These are phyloP conservation scores for Dissostichus mawsoni DNA, from an alignment of 2,113 vertebrate genomes.

Conservation along the genomic window DNA sequence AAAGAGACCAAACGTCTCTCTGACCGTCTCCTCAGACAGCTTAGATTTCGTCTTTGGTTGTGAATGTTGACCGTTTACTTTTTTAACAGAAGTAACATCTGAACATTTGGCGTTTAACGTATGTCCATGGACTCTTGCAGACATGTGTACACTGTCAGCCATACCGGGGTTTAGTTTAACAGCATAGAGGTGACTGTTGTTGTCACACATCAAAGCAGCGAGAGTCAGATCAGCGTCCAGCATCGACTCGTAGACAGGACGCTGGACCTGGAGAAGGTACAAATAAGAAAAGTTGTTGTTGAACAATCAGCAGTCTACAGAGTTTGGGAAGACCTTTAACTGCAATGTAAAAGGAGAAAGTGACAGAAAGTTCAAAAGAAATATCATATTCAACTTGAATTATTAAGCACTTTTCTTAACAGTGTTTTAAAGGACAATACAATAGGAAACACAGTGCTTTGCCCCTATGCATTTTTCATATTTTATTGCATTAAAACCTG, in stretches of 20 bases:
- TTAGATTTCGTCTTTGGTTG: slow-evolving; percentile 38
- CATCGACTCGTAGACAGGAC: slow-evolving; percentile 82
- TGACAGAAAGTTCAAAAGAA: background rate
- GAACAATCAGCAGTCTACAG: background rate
- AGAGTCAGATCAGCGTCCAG: slow-evolving; percentile 86
- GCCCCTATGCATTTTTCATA: no score
- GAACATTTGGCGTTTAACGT: background rate
- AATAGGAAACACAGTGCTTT: no score
- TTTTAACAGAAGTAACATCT: background rate
- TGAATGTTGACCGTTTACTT: background rate
- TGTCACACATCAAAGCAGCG: slow-evolving; percentile 84
- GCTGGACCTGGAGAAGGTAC: slow-evolving; percentile 83
- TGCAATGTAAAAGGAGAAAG: background rate
- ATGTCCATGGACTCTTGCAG: slow-evolving; percentile 45
- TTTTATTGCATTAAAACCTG: no score
- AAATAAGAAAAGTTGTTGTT: background rate
- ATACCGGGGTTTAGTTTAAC: slow-evolving; percentile 36
- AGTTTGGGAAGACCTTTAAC: background rate
- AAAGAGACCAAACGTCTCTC: slow-evolving; percentile 80
- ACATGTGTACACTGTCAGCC: background rate
- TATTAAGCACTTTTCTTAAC: no score
- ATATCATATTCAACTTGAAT: no score
- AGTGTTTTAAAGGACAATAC: no score
- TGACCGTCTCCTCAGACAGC: slow-evolving; percentile 77
- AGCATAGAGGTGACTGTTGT: slow-evolving; percentile 82